Conservation (phyloP, 2,888 invertebrate genomes). For the Drosophila kambysellisi region DNA sequence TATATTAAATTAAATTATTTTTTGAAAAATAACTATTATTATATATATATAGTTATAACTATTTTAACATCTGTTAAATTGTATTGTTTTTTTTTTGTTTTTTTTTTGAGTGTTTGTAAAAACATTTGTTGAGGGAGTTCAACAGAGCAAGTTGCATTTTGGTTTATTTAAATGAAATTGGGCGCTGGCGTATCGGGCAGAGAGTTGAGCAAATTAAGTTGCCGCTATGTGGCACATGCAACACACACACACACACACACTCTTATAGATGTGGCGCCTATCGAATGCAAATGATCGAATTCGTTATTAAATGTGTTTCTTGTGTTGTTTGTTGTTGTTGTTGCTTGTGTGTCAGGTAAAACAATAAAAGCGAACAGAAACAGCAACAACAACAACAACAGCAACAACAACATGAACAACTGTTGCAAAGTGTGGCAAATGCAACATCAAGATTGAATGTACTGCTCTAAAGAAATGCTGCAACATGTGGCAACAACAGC, state of each 20-base stretch:
- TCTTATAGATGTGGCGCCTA: slow-evolving; percentile 58
- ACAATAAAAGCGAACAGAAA: slow-evolving; percentile 46
- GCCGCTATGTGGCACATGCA: slow-evolving; percentile 64
- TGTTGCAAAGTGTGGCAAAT: slow-evolving; percentile 64
- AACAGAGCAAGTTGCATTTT: slow-evolving; percentile 59
- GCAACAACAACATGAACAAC: slow-evolving; percentile 22
- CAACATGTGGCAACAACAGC: slow-evolving; percentile 76
- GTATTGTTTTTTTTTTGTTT: neutral
- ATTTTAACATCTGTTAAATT: neutral
- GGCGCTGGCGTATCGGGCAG: slow-evolving; percentile 42
- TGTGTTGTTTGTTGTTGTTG: slow-evolving; percentile 24
- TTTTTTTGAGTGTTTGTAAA: neutral
- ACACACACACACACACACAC: slow-evolving; percentile 30
- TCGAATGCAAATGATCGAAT: slow-evolving; percentile 76
- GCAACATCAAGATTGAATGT: slow-evolving; percentile 73
- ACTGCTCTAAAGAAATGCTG: slow-evolving; percentile 74
- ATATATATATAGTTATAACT: neutral
- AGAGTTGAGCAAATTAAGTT: slow-evolving; percentile 74
- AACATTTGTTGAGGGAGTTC: slow-evolving; percentile 59
- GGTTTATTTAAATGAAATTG: slow-evolving; percentile 73
- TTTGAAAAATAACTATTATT: neutral
- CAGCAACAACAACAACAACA: slow-evolving; percentile 20
- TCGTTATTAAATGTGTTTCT: slow-evolving; percentile 69
- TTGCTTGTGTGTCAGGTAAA: slow-evolving; percentile 46
- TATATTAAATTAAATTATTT: no score